Percentiles rank a stretch among this genome's conserved stretches.
phyloP scores from a whole-genome alignment of 2,797 vertebrate genomes.

The Sebastolobus altivelis region DNA sequence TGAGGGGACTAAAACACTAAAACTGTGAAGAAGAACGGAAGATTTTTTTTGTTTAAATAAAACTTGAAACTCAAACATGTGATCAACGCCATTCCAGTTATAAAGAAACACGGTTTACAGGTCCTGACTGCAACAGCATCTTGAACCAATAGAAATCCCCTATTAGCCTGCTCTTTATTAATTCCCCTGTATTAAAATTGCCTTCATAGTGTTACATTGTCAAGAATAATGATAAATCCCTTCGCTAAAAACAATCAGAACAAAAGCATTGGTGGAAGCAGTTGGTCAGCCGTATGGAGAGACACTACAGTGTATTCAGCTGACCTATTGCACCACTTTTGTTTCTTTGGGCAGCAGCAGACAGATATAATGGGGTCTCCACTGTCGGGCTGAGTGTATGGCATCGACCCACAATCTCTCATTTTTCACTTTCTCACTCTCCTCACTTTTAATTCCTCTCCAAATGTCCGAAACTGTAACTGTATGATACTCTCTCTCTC shows the following conservation, averaged over 20 bases:
- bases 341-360: constrained; percentile 5
- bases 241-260: not conserved
- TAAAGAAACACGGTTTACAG: not conserved
- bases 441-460: constrained; percentile 10
- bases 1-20: not conserved
- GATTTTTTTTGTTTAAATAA: not conserved
- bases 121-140: not conserved
- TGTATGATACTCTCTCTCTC: constrained; percentile 1
- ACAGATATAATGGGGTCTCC: too few species aligned
- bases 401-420: constrained; percentile 12
- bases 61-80: not conserved
- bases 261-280: constrained; percentile 10
- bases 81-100: not conserved
- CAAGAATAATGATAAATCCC: not conserved
- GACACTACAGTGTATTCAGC: constrained; percentile 3
- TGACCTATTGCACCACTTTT: constrained; percentile 37
- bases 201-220: not conserved
- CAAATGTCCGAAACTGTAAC: constrained; percentile 39
- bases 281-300: constrained; percentile 23
- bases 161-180: not conserved
- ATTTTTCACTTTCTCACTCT: not conserved
- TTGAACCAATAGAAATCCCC: not conserved
- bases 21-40: not conserved
- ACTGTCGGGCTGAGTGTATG: constrained; percentile 9
- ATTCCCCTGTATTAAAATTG: not conserved